Base-by-base conservation (phyloP, 2,797 vertebrate species). In the Valencia hispanica region DNA sequence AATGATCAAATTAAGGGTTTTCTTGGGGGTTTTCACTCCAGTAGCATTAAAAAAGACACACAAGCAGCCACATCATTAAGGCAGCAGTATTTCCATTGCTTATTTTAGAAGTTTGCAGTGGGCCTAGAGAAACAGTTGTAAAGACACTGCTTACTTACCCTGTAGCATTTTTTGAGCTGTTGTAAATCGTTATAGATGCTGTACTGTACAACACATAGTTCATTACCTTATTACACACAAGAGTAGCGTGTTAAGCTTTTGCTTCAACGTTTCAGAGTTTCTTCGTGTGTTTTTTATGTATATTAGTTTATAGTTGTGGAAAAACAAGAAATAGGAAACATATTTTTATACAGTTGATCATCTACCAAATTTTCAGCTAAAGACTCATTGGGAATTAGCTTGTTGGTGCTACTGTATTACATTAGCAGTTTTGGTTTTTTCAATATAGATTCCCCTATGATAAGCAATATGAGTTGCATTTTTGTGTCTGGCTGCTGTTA, bases 41-140 rank as follows among this genome's bases (percentile, higher is more conserved):
- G 48, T 15, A 76, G 57, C 74, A 74, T 71, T 68, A 72, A 65
- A 82, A 55, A 80, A 81, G 47, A 68, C 70, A 76, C 83, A 78
- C 81, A 11, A 65, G 61, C 48, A 48, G 47, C 36, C 39, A 30
- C 5, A 12, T 73, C 34, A 30, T 73, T 63, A 55, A 70, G 57
- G 76, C 30, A 25, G 20, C 10, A 11, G 41, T 14, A 18, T 45
- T 63, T 61, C 36, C 18, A 27, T 48, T 47, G 36, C 22, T 39
- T 14, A 10, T 55, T 83, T 72, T 57, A 63, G 30, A 63, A 20
- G 72, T 73, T 50, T 48, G 36, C 22, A 39, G 43, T 76, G 50
- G 22, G 47, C 22, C 34, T 53, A 57, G 74, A 63, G 17, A 11
- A 50, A 71, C 66, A 47, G 57, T 78, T 79, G 41, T 65, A 81